Base-by-base conservation (phyloP, 2,113 vertebrate genomes). In the Scomber colias region DNA sequence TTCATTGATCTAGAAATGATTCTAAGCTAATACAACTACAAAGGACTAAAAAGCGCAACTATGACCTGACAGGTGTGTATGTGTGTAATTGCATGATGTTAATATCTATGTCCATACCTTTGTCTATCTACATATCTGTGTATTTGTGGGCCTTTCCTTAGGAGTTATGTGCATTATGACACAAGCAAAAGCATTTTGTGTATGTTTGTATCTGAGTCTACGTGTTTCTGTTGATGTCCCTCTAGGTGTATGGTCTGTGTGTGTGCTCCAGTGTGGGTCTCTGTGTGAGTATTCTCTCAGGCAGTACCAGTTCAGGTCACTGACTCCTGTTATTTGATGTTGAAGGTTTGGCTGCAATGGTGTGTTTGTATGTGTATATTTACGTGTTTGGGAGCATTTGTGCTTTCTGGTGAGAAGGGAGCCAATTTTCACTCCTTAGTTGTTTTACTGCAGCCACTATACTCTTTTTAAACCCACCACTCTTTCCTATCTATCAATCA, bases 1-100 rank as follows among this genome's bases (percentile, higher is more conserved):
- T 82, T 82, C 91, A 91, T 81, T 87, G 87, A 92, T 89, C 82
- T 88, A 77, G 89, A 92, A 93, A 62, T 92, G 85, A 93, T 91
- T 83, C 57, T 82, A 86, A 93, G 82, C 66, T 74, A 84, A 92
- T 91, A 89, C 77, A 90, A 91, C 80, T 81, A 89, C 84, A 87
- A 78, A 86, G 82, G 64, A 86, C 86, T 73, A 72, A 82, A 90
- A 90, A 86, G 81, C 75, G 79, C 81, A 90, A 73, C 89, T 40
- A 48, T 79, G 77, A 59, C 69, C 91, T 90, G 90, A 88, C 90
- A 86, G 87, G 89, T 90, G 82, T 79, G 76, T 56, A 30, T 24
- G 44, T 67, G 75, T 75, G 48, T 85, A 75, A 76, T 21, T 87
- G 79, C 59, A 77, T 87, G 72, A 72, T 68, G 63, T 51, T 85